Conservation (phyloP, 92 coral and sea anemone genomes). For the Phenganax stokvisi region DNA sequence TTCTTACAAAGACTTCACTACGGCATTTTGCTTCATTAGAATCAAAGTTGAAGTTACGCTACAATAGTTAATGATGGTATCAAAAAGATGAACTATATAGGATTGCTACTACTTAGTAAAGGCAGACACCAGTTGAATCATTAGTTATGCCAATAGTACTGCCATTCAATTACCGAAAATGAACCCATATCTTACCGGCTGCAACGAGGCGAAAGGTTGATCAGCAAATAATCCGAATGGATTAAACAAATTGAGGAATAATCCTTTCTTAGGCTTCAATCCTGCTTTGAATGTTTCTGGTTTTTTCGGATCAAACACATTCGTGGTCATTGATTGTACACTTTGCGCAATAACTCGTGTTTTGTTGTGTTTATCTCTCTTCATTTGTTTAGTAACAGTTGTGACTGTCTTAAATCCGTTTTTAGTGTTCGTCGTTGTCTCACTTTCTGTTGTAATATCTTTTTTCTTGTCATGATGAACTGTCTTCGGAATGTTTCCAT, state of each 20-base stretch:
- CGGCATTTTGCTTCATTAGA: too few species aligned
- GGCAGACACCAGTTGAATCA: too few species aligned
- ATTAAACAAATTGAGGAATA: slow-evolving; percentile 1
- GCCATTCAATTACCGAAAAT: not conserved
- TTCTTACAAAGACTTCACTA: too few species aligned
- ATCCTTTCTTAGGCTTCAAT: not conserved
- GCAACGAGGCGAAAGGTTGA: not conserved
- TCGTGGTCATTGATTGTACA: slow-evolving; percentile 5
- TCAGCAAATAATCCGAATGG: slow-evolving; percentile 15
- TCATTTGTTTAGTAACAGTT: slow-evolving; percentile 7
- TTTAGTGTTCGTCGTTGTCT: slow-evolving; percentile 20
- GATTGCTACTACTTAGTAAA: too few species aligned
- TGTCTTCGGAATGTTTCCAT: not conserved
- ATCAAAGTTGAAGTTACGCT: too few species aligned
- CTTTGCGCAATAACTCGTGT: slow-evolving; percentile 18
- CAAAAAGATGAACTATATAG: too few species aligned
- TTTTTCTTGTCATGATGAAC: not conserved
- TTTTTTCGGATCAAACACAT: not conserved
- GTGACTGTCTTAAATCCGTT: slow-evolving; percentile 24
- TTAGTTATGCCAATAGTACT: too few species aligned
- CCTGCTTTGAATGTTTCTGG: not conserved
- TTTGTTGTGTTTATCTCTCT: slow-evolving; percentile 22
- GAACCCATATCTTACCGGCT: not conserved
- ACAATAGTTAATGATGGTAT: too few species aligned
- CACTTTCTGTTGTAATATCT: slow-evolving; percentile 6